A percentile compares a stretch with the other conserved stretches of the same genome.
Conservation (phyloP, 2,888 invertebrate genomes). For the Drosophila incognita region DNA sequence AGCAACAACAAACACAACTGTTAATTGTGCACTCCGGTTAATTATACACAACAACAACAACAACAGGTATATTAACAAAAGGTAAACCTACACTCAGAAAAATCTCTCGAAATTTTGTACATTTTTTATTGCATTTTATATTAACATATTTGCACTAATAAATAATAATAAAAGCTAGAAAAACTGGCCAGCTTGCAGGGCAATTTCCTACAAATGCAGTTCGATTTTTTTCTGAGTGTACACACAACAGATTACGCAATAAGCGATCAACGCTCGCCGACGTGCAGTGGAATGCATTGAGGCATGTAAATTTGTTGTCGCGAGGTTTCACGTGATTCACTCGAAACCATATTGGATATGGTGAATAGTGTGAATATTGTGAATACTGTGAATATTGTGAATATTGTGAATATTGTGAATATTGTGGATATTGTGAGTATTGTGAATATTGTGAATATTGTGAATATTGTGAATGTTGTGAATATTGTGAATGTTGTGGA, state of each 20-base stretch:
- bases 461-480: too few species aligned
- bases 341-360: conserved; percentile 16
- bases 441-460: too few species aligned
- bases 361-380: neutral
- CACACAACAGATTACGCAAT: conserved; percentile 22
- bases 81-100: conserved; percentile 22
- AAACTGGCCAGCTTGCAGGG: neutral
- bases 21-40: conserved; percentile 64
- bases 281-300: conserved; percentile 68
- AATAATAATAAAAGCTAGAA: too few species aligned
- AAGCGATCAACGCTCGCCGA: conserved; percentile 34
- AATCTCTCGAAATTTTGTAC: neutral
- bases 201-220: neutral
- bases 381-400: neutral
- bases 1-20: conserved; percentile 47
- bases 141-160: too few species aligned
- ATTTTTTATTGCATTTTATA: too few species aligned
- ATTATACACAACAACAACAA: conserved; percentile 47
- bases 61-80: conserved; percentile 15
- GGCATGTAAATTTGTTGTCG: conserved; percentile 65
- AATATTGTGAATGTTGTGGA: neutral
- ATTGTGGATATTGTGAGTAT: too few species aligned
- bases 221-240: neutral
- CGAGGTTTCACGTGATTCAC: conserved; percentile 71
- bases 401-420: too few species aligned